Base-by-base conservation (phyloP, 2,113 vertebrate genomes). In the Mystacornis crossleyi region DNA sequence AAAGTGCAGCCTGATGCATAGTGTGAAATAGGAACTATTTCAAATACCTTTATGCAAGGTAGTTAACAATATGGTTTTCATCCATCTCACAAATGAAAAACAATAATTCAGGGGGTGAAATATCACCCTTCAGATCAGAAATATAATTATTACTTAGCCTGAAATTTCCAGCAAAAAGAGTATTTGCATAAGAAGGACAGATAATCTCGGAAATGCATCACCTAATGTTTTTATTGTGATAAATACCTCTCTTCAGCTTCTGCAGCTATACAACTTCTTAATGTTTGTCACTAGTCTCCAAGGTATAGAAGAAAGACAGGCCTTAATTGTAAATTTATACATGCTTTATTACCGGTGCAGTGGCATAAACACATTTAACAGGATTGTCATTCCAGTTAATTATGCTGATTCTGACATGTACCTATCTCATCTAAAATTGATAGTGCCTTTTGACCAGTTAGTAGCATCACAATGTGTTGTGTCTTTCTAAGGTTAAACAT, bases 261-360 rank as follows among this genome's bases (percentile, higher is more conserved):
- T 82, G 89, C 86, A 90, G 94, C 73, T 86, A 69, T 33, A 16
- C 87, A 97, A 91, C 92, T 97, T 97, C 86, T 97, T 97, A 94
- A 97, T 95, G 92, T 97, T 97, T 97, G 81, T 91, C 96, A 82
- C 92, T 86, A 81, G 92, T 97, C 95, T 97, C 95, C 40, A 36
- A 91, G 94, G 96, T 87, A 94, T 50, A 96, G 80, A 79, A 94
- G 96, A 97, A 96, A 98, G 93, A 97, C 90, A 92, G 87, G 86
- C 65, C 86, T 97, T 98, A 97, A 98, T 97, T 97, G 97, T 96
- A 95, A 96, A 97, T 96, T 95, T 97, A 87, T 89, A 89, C 95
- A 93, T 96, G 95, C 92, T 97, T 97, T 98, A 97, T 97, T 98
- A 93, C 96, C 28, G 3, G 86, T 92, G 95, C 90, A 93, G 90